Base-by-base conservation (phyloP, 2,797 vertebrate genomes). In the Buceros bicornis region DNA sequence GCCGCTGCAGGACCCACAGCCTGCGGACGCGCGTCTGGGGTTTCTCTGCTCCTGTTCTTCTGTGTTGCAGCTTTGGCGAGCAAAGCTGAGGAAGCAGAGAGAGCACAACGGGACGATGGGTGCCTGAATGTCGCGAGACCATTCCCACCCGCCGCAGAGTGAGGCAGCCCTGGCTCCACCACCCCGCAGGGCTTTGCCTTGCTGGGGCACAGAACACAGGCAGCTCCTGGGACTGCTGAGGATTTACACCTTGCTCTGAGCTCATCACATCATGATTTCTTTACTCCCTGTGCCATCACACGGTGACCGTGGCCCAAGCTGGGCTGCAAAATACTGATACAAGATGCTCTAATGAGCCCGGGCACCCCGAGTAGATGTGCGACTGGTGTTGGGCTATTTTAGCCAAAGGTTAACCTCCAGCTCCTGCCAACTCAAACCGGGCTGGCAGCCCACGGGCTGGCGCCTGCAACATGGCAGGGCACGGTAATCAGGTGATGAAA, bases 361-460 rank as follows among this genome's bases (percentile, higher is more conserved):
- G 48, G 11, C 69, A 24, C 66, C 17, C 53, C 0, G 8, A 35
- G 70, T 50, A 80, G 91, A 54, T n/a, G 0, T 1, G 42, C 45
- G 56, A 69, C 84, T 74, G 90, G 66, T 26, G 12, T 53, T 2
- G 6, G 60, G 67, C 85, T 90, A 13, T 26, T 96, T 61, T 40
- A 91, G 82, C 89, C 8, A n/a, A 86, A 90, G 56, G 47, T 57
- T 85, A 10, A 94, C 82, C 85, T 87, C 87, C 62, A 20, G 74
- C 87, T 74, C 24, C 81, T 96, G 97, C 96, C 97, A 96, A 95
- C 62, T 76, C 87, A 88, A 94, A 95, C 82, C 94, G 74, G 56
- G 88, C 89, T 72, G 82, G 95, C 90, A 92, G 79, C 79, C 81
- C 72, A 24, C 20, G 2, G 33, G 87, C 77, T 92, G 95, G 89